Evolutionary conservation across 1,140 invertebrate genomes (phyloP).

Genomic region (Bombyx mandarina): DNA sequence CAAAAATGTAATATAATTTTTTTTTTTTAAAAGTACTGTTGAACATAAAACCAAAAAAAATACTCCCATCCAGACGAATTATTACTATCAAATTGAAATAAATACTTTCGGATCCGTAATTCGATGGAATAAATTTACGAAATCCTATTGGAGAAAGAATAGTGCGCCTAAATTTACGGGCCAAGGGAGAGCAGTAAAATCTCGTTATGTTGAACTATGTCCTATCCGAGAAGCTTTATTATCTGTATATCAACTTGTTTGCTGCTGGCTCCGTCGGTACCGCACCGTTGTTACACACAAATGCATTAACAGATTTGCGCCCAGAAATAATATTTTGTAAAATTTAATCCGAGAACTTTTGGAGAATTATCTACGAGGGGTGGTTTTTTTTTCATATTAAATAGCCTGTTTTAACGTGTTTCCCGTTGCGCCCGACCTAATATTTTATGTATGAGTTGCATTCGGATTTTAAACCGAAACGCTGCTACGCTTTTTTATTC

Average conservation of each 20-base stretch:
- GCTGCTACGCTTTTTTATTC: no score
- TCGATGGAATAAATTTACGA: constrained; percentile 50
- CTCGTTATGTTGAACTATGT: constrained; percentile 60
- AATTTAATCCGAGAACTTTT: no score
- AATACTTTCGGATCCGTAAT: constrained; percentile 25
- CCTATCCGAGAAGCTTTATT: constrained; percentile 45
- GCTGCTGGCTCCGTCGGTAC: constrained; percentile 19
- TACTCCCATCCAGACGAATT: not conserved
- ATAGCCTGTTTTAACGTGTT: no score
- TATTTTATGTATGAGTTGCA: no score
- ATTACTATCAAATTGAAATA: constrained; percentile 27
- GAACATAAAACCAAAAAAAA: not conserved
- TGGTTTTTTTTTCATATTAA: no score
- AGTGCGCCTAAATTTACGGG: constrained; percentile 60
- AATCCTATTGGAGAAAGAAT: constrained; percentile 60
- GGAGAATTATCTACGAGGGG: no score
- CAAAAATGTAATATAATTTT: not conserved
- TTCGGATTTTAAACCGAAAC: no score
- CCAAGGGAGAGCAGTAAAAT: constrained; percentile 52
- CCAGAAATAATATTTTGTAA: no score
- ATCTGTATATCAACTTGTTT: constrained; percentile 23
- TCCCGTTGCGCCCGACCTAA: no score
- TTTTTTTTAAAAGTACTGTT: not conserved
- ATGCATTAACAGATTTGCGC: no score
- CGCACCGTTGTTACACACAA: not conserved